Percentiles rank a stretch among this genome's conserved stretches.
Conservation (phyloP, 2,888 invertebrate genomes). For the Biston betularia region DNA sequence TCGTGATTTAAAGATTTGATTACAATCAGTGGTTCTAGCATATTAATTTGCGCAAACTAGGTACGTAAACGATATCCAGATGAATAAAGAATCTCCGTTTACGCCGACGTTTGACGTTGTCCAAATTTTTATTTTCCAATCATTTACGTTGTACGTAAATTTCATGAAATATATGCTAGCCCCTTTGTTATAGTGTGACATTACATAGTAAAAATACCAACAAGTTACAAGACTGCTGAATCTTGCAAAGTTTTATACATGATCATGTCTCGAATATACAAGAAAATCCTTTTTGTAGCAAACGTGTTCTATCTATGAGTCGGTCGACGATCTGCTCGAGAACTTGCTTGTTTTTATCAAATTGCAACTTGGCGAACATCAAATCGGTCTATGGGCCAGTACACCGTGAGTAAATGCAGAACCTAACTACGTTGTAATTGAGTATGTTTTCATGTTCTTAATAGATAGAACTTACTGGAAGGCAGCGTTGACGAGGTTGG, state of each 20-base stretch:
- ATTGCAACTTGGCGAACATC: background rate
- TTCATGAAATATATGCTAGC: no score
- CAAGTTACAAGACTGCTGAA: constrained; percentile 8
- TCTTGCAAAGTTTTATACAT: background rate
- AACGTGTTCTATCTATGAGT: constrained; percentile 16
- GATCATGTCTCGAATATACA: background rate
- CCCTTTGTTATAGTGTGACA: background rate
- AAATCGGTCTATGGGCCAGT: background rate
- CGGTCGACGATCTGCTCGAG: background rate
- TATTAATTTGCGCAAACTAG: no score
- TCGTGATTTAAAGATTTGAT: no score
- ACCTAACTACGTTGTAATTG: background rate
- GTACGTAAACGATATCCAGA: no score
- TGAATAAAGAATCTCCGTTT: no score
- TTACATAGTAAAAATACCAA: background rate
- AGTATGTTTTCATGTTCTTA: background rate
- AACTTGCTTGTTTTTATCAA: background rate
- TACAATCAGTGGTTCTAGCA: no score
- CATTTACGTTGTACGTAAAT: no score
- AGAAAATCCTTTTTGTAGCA: constrained; percentile 2
- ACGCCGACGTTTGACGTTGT: no score
- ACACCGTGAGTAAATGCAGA: background rate
- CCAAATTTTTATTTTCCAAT: no score
- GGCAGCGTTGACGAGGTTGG: constrained; percentile 92
- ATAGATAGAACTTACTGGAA: constrained; percentile 89